Conservation (phyloP, 2,797 vertebrate genomes). For the Bufotes viridis region DNA sequence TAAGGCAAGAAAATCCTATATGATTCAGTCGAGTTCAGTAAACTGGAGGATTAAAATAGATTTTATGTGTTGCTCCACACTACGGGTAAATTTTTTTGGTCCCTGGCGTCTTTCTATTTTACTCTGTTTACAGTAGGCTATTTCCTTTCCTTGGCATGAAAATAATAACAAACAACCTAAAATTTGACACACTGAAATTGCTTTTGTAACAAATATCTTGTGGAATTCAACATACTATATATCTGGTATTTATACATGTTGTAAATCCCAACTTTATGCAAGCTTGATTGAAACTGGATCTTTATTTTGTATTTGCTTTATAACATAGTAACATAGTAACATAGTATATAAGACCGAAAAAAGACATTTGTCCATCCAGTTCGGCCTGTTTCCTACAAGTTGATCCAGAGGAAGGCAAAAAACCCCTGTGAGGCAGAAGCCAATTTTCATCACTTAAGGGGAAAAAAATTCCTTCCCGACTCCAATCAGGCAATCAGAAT, state of each 20-base stretch:
- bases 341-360: too few species aligned
- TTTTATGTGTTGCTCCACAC: constrained; percentile 17
- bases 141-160: constrained; percentile 13
- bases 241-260: not conserved
- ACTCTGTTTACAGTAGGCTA: constrained; percentile 37
- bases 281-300: not conserved
- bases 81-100: not conserved
- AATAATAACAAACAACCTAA: constrained; percentile 39
- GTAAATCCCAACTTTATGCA: constrained; percentile 8
- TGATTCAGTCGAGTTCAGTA: not conserved
- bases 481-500: too few species aligned
- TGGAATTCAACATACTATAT: constrained; percentile 30
- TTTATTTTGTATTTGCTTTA: not conserved
- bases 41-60: constrained; percentile 8
- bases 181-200: constrained; percentile 40
- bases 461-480: too few species aligned
- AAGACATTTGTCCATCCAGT: too few species aligned
- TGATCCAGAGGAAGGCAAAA: too few species aligned
- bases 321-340: too few species aligned
- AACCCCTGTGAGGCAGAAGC: too few species aligned
- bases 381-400: too few species aligned
- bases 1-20: not conserved
- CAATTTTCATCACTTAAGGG: too few species aligned
- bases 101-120: constrained; percentile 16
- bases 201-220: constrained; percentile 31